Conservation (phyloP, 2,797 vertebrate genomes). For the Poecilia velifera region DNA sequence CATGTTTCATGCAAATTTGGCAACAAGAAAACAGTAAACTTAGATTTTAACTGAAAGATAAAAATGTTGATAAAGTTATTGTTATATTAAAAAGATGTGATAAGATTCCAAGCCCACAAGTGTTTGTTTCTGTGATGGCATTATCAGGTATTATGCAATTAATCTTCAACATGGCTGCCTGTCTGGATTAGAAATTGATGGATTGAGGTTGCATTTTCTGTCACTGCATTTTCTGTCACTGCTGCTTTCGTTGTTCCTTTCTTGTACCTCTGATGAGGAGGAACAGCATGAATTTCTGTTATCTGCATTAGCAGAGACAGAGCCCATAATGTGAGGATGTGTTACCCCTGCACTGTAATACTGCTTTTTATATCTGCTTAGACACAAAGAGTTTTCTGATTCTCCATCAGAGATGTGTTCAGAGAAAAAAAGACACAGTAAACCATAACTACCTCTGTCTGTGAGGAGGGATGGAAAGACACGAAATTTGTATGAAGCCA, state of each 20-base stretch:
- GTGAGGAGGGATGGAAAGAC: background rate
- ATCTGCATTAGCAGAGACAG: constrained; percentile 11
- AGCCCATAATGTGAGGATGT: background rate
- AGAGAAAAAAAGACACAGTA: background rate
- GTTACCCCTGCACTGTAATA: background rate
- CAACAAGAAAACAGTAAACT: background rate
- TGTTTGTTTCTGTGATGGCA: background rate
- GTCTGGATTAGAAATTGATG: constrained; percentile 8
- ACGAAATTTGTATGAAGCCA: background rate
- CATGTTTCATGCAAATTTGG: background rate
- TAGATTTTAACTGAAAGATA: background rate
- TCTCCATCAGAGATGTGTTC: background rate
- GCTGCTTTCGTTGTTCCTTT: constrained; percentile 9
- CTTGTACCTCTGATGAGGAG: constrained; percentile 18
- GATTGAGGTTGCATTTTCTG: background rate
- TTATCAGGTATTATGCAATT: constrained; percentile 6
- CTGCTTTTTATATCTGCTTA: constrained; percentile 4
- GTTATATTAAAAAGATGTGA: background rate
- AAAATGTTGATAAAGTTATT: background rate
- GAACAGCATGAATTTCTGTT: constrained; percentile 18
- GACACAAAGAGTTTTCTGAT: background rate
- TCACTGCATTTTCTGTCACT: background rate
- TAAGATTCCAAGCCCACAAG: background rate
- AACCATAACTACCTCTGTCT: background rate
- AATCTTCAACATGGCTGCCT: constrained; percentile 6